Base-by-base conservation (phyloP, 2,888 invertebrate genomes). In the Clepsis dumicolana region DNA sequence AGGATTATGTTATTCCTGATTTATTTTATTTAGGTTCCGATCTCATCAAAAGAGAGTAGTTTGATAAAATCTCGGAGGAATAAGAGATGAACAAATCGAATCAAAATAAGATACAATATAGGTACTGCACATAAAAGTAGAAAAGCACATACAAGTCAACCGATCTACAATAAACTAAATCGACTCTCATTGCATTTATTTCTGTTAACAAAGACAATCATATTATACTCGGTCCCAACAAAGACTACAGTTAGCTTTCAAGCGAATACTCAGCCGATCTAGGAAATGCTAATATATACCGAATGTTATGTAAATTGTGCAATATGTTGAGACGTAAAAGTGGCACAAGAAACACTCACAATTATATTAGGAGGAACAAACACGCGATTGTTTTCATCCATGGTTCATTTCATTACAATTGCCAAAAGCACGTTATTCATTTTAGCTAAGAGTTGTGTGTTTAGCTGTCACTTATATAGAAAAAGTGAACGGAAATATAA, bases 221-320 rank as follows among this genome's bases (percentile, higher is more conserved):
- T 7, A 16, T 3, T 44, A 44, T 14, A n/a, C 24, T 50, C 25
- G 32, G 16, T 18, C 27, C 24, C 10, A 12, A 35, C 2, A 14
- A n/a, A 18, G 25, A 25, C n/a, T 27, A 57, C 10, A 64, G 24
- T 50, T 53, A 44, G 35, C 54, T 66, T 61, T 48, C 44, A 18
- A 32, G 35, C 18, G 27, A 52, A 61, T 52, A 65, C 27, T 29
- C 44, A 4, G 61, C 18, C 54, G 48, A 66, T 66, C 54, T 66
- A 61, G 54, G 61, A 61, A 66, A 66, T 61, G 21, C 66, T 61
- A 66, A 66, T 53, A 66, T 25, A 65, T 61, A 66, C 48, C 32
- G 35, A 66, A 54, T 54, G 61, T 66, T 66, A 66, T 66, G 54
- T 56, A 61, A 56, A 61, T 66, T 61, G 44, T 54, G 66, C 48